Evolutionary conservation across 2,888 invertebrate species (phyloP), one percentile per base, ranked within the genome.

Genomic region (Microdon myrmicae): DNA sequence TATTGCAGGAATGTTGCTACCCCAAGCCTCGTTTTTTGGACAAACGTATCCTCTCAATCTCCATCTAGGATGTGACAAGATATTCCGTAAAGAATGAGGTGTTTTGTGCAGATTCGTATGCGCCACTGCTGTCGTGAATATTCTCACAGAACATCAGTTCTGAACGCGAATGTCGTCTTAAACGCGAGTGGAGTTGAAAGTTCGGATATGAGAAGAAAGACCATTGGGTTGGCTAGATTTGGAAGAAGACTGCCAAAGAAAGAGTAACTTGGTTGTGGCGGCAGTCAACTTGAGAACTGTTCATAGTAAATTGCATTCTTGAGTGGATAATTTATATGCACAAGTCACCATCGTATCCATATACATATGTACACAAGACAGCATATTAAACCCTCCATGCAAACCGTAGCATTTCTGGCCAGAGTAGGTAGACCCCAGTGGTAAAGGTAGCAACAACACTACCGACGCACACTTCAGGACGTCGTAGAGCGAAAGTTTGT

Each of bases 261-360:
- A n/a, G n/a, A n/a, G n/a, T 19, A 45, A 14, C 26, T 34, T 32
- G 7, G 19, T n/a, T 32, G 54, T 17, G 38, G 34, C 7, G 10
- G 28, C n/a, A n/a, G n/a, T n/a, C n/a, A n/a, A n/a, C n/a, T n/a
- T n/a, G 43, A 48, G 64, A 69, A 69, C 70, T 56, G 51, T 67
- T 69, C 68, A 68, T 68, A 69, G 71, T 69, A 72, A 69, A 72
- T 71, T 72, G 71, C 71, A 71, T 72, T 70, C 71, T 69, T 72
- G 69, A 72, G 71, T 72, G 70, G 70, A 71, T 71, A 71, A 71
- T 71, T 71, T 71, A 69, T 69, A 70, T 71, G 68, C 74, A 73
- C 70, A 72, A 70, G 67, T 70, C 68, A 34, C 53, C 44, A 9
- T 28, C 8, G 4, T 13, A 12, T 17, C 16, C 16, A 29, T 34